Conservation (phyloP, 2,797 vertebrate species). For the Alosa sapidissima region DNA sequence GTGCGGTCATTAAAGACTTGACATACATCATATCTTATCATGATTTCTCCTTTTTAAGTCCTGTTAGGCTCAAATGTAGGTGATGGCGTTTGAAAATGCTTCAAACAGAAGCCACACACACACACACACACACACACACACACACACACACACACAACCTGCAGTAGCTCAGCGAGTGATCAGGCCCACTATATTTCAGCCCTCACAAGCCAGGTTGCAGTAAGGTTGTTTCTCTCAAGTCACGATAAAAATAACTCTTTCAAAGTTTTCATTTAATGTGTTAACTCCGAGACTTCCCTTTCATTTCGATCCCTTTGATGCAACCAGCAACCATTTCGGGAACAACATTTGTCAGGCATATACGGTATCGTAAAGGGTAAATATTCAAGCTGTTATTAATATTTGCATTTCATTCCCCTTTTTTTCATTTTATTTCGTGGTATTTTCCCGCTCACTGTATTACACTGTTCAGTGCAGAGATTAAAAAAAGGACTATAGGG, state of each 20-base stretch:
- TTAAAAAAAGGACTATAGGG: slow-evolving; percentile 29
- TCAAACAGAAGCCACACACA: background rate
- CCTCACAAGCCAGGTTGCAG: background rate
- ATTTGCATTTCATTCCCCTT: slow-evolving; percentile 41
- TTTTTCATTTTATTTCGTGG: slow-evolving; percentile 16
- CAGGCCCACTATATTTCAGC: background rate
- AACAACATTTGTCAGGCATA: slow-evolving; percentile 21
- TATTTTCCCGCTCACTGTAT: slow-evolving; percentile 20
- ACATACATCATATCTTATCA: background rate
- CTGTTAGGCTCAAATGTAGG: background rate
- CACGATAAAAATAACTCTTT: background rate
- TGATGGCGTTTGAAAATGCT: background rate
- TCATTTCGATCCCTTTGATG: slow-evolving; percentile 30
- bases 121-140: too few species aligned
- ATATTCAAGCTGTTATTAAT: slow-evolving; percentile 40
- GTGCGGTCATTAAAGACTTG: background rate
- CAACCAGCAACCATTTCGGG: slow-evolving; percentile 17
- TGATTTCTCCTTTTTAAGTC: background rate
- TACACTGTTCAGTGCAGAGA: slow-evolving; percentile 35
- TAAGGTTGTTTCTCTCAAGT: background rate
- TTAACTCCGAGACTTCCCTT: slow-evolving; percentile 15
- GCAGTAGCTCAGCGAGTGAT: background rate
- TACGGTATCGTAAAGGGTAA: slow-evolving; percentile 18
- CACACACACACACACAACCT: too few species aligned
- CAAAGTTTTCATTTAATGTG: background rate